phyloP scores from a whole-genome alignment of 2,113 vertebrate genomes.

The Solea senegalensis region DNA sequence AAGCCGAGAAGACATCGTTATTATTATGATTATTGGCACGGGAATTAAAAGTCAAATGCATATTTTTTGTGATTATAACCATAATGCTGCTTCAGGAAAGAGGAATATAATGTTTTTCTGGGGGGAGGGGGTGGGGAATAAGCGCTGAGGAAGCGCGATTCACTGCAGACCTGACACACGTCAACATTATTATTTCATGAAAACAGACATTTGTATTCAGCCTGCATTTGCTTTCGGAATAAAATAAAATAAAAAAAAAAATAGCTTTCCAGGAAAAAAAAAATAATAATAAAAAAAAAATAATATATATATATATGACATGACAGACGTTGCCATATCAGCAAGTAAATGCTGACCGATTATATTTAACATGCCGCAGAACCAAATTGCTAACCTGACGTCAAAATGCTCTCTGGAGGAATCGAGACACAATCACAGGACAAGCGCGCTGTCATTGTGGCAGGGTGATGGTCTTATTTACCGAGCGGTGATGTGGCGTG shows the following conservation, averaged over 20 bases:
- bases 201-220: constrained; percentile 65
- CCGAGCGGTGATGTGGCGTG: not conserved
- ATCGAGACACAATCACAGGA: constrained; percentile 44
- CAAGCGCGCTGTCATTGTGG: constrained; percentile 21
- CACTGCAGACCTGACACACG: constrained; percentile 38
- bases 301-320: constrained; percentile 42
- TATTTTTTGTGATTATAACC: constrained; percentile 10
- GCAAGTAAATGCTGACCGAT: constrained; percentile 73
- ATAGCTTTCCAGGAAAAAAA: constrained; percentile 24
- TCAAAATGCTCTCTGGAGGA: constrained; percentile 60
- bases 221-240: constrained; percentile 49
- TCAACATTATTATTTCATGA: constrained; percentile 61
- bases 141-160: constrained; percentile 44
- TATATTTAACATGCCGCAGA: constrained; percentile 69
- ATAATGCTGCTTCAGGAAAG: constrained; percentile 17
- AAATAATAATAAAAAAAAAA: not conserved
- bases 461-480: constrained; percentile 40
- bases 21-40: not conserved
- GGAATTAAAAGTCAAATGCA: constrained; percentile 12
- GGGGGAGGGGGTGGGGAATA: not conserved
- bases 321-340: constrained; percentile 61
- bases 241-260: not conserved
- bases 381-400: constrained; percentile 69
- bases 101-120: constrained; percentile 2
- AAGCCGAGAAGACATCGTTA: not conserved